phyloP scores from a whole-genome alignment of 2,797 vertebrate species.

The Lepidocolaptes lacrymiger region DNA sequence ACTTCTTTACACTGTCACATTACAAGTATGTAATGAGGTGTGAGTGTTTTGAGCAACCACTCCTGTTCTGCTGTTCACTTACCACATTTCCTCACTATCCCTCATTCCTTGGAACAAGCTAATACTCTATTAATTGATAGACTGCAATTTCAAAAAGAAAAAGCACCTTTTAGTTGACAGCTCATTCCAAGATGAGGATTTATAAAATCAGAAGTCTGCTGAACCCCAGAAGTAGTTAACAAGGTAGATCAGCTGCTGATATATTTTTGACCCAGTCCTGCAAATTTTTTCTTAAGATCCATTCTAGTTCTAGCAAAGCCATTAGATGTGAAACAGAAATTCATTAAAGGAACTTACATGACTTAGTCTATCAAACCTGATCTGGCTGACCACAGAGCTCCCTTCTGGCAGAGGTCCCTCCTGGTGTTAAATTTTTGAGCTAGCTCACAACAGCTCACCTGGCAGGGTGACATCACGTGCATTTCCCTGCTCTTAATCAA shows the following conservation, averaged over 20 bases:
- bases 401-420: background rate
- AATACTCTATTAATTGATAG: background rate
- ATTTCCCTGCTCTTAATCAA: background rate
- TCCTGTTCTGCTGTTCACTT: slow-evolving; percentile 17
- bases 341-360: background rate
- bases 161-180: background rate
- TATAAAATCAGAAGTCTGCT: background rate
- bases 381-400: background rate
- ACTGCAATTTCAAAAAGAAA: background rate
- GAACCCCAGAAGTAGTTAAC: background rate
- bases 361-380: background rate
- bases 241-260: background rate
- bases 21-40: background rate
- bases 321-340: background rate
- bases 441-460: background rate
- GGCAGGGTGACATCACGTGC: background rate
- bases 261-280: background rate
- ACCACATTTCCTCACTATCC: background rate
- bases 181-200: background rate
- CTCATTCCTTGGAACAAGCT: background rate
- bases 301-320: background rate
- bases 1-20: background rate
- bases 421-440: background rate
- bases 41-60: background rate
- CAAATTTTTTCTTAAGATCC: background rate